Evolutionary conservation across 2,113 vertebrate species (phyloP), one percentile per base, ranked within the genome.

Genomic region (Camelus bactrianus): DNA sequence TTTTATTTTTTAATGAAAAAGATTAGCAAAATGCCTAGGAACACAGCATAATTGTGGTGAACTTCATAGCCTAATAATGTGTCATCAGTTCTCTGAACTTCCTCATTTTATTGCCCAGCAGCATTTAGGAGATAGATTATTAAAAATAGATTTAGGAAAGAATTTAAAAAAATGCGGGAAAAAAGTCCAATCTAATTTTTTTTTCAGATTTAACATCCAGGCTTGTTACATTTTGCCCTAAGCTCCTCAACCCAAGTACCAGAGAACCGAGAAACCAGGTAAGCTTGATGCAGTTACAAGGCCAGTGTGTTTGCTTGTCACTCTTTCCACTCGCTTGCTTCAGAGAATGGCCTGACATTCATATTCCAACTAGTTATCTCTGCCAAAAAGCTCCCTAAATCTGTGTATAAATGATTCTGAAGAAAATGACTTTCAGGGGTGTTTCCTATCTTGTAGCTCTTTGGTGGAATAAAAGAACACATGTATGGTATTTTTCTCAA

Each of bases 401-500:
- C 84, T 95, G 62, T 95, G 35, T 97, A 89, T 95, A 84, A 96
- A 97, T 91, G 89, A 95, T 98, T 95, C 28, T 28, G 6, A 91
- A 97, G 91, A 97, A 98, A 98, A 98, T 93, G 79, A 98, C 94
- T 97, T 97, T 76, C 20, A 9, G 84, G 92, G 75, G 52, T 81
- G 50, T 98, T 98, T 97, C 97, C 94, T 94, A 89, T 96, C 94
- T 89, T 91, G 26, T 95, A 83, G 90, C 93, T 96, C 89, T 97
- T 97, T 95, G 54, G 90, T 50, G 60, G 88, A 97, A 98, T 77
- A 97, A 96, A 95, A 94, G 42, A 93, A 60, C 92, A 97, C 80
- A 97, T 98, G 98, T 97, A 50, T 91, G 56, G 75, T 96, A 97
- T 76, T 94, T 97, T 95, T 97, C 96, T 97, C 64, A 98, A 89